Base-by-base conservation (phyloP, 2,888 invertebrate genomes). In the Plusia festucae region DNA sequence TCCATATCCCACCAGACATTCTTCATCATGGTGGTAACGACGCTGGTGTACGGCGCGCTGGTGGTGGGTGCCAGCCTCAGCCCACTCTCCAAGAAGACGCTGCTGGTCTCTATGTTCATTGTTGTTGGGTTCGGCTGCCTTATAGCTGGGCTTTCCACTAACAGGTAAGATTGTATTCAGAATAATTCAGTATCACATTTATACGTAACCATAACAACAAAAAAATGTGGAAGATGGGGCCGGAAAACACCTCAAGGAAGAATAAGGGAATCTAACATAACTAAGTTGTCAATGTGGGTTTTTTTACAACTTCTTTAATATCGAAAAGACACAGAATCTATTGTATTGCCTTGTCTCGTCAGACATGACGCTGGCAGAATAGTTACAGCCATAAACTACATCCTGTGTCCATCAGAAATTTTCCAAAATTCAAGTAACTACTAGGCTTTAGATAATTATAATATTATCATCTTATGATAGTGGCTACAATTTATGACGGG, bases 1-100 rank as follows among this genome's bases (percentile, higher is more conserved):
- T 85, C 79, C 0, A 91, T 94, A 44, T 92, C 93, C 0, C 73
- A 84, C 44, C 81, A 86, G 54, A 91, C 92, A 0, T 93, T 93
- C 83, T 81, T 85, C 65, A 90, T 94, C 22, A 92, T 93, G 84
- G 87, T 90, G 61, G 82, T 87, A 53, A 88, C 92, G 2, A 91
- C 93, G 0, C 70, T 90, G n/a, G 82, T 90, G n/a, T 92, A 91
- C 75, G 90, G 91, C 2, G 65, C 83, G 34, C 58, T 91, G 18
- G 92, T 92, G 46, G 85, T 89, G 54, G 82, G 83, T 1, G 82
- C 84, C 74, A 91, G 92, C 77, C 69, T 90, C 62, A 88, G 88
- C 57, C 89, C 93, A 1, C 67, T 93, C 54, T 82, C 90, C 64
- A 94, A 94, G 88, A 90, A 87, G 82, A 85, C 84, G 0, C 81